phyloP scores from a whole-genome alignment of 2,113 vertebrate species.

The Notiomystis cincta region DNA sequence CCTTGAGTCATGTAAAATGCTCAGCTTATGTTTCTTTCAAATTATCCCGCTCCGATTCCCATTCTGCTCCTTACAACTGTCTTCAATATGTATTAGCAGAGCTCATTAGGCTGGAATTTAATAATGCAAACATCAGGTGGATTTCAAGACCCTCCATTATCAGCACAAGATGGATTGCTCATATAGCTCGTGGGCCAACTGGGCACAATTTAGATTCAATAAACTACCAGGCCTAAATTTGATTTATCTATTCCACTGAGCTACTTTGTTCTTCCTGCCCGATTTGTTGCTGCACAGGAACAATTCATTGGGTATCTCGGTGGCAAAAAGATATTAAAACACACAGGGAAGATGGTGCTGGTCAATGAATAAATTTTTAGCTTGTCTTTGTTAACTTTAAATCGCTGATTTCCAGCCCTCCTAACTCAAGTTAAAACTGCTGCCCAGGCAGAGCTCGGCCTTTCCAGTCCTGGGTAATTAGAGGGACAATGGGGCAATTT shows the following conservation, averaged over 20 bases:
- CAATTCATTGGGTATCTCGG: constrained; percentile 83
- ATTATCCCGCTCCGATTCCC: constrained; percentile 77
- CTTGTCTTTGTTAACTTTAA: neutral
- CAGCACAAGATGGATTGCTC: constrained; percentile 92
- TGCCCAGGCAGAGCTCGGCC: neutral
- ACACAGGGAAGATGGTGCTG: constrained; percentile 34
- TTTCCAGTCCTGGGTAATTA: neutral
- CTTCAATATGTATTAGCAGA: constrained; percentile 94
- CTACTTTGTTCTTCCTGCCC: constrained; percentile 83
- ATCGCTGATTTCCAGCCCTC: neutral
- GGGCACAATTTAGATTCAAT: constrained; percentile 99
- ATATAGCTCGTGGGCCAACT: constrained; percentile 85
- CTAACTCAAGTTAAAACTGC: neutral
- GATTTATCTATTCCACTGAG: constrained; percentile 92
- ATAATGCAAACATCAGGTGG: constrained; percentile 98
- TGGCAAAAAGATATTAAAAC: constrained; percentile 27
- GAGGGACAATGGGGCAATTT: neutral
- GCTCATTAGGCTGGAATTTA: constrained; percentile 97
- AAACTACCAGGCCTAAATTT: constrained; percentile 86
- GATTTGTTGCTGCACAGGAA: constrained; percentile 73
- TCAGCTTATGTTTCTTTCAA: constrained; percentile 87
- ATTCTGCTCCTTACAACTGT: constrained; percentile 81
- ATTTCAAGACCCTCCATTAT: constrained; percentile 94
- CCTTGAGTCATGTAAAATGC: constrained; percentile 91
- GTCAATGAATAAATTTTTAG: neutral